phyloP scores from a whole-genome alignment of 2,113 vertebrate species.

The Myrmecophaga tridactyla region DNA sequence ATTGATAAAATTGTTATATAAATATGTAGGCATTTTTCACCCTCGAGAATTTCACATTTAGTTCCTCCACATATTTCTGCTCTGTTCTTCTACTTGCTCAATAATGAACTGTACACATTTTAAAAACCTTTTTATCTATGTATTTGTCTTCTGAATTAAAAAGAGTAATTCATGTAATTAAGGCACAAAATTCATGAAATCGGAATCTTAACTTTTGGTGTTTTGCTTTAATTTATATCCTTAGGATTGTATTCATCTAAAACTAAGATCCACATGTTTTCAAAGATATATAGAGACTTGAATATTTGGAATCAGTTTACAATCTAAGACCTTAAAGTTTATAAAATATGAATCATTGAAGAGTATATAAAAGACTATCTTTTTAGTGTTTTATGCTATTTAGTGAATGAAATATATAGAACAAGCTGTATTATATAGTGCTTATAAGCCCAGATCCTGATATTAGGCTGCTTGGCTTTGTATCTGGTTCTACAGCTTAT shows the following conservation, averaged over 20 bases:
- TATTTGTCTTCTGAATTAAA: not conserved
- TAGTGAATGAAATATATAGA: not conserved
- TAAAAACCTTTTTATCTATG: not conserved
- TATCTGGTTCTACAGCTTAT: not conserved
- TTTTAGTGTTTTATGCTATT: not conserved
- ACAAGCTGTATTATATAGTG: not conserved
- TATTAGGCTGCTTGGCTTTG: not conserved
- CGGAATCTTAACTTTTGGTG: not conserved
- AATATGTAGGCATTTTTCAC: not conserved
- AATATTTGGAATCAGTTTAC: not conserved
- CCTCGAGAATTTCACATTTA: constrained; percentile 3
- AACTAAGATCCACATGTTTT: not conserved
- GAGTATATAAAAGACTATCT: not conserved
- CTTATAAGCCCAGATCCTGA: not conserved
- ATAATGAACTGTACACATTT: not conserved
- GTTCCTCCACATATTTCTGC: not conserved
- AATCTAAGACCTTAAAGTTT: not conserved
- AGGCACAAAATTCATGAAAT: not conserved
- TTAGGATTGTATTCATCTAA: not conserved
- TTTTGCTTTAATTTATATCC: constrained; percentile 4
- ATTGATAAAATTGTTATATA: constrained; percentile 8
- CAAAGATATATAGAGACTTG: not conserved
- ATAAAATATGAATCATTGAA: not conserved
- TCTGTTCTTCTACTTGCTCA: not conserved
- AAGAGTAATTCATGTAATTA: not conserved